Percentiles rank a stretch among this genome's conserved stretches.
These are phyloP conservation scores for Macropodus opercularis DNA, from an alignment of 2,797 vertebrate genomes.

Conservation along the genomic window DNA sequence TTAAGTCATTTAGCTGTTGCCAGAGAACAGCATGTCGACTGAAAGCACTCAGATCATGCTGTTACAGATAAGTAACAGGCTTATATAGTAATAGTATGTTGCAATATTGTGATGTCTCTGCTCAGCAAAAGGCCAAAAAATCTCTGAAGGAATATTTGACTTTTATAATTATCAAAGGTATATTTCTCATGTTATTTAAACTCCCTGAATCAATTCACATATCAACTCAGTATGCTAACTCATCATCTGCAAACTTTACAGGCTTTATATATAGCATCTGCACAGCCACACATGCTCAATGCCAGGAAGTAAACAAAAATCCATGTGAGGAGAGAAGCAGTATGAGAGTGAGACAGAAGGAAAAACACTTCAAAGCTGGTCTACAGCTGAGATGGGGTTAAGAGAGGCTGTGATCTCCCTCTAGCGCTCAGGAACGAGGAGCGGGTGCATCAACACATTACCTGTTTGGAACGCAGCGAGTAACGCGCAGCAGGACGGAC, in stretches of 20 bases:
- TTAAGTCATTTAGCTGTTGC: background rate
- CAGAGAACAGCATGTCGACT: background rate
- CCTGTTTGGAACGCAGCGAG: constrained; percentile 46
- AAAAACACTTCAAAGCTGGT: constrained; percentile 55
- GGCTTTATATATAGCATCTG: too few relatives aligned
- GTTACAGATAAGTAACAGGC: too few relatives aligned
- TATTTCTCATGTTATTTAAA: too few relatives aligned
- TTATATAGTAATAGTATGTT: too few relatives aligned
- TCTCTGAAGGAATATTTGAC: too few relatives aligned
- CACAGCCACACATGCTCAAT: too few relatives aligned
- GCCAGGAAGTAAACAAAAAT: constrained; percentile 61
- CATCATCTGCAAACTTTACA: too few relatives aligned
- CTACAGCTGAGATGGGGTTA: constrained; percentile 56
- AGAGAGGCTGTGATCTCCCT: constrained; percentile 66
- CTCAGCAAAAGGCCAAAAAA: too few relatives aligned
- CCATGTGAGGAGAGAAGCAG: constrained; percentile 50
- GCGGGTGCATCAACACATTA: constrained; percentile 60
- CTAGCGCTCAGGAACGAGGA: constrained; percentile 59
- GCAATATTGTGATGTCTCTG: too few relatives aligned
- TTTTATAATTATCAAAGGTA: too few relatives aligned
- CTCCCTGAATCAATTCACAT: too few relatives aligned
- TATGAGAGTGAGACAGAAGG: constrained; percentile 3
- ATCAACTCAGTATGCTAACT: too few relatives aligned
- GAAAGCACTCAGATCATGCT: background rate
- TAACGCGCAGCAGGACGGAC: constrained; percentile 22